phyloP scores from a whole-genome alignment of 1,140 invertebrate genomes.

The Anastatus disparis region DNA sequence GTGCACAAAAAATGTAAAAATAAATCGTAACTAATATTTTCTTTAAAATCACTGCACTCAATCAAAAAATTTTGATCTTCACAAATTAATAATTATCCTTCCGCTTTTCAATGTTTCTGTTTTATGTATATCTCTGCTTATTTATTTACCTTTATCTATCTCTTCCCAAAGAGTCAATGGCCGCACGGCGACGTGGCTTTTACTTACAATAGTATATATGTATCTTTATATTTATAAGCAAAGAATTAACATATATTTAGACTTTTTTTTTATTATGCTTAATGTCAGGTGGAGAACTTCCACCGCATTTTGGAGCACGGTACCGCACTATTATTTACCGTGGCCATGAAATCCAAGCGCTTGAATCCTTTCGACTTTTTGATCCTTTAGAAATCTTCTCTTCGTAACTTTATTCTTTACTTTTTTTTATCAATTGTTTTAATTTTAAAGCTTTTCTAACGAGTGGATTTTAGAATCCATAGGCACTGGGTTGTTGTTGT shows the following conservation, averaged over 20 bases:
- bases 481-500: background rate
- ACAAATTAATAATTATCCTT: background rate
- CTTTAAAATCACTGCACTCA: conserved; percentile 16
- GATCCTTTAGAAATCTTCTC: too few species aligned
- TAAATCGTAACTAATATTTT: background rate
- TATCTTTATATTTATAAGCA: too few species aligned
- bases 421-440: background rate
- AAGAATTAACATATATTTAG: too few species aligned
- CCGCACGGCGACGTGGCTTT: background rate
- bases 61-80: background rate
- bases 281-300: conserved; percentile 47
- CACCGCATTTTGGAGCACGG: conserved; percentile 45
- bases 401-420: too few species aligned
- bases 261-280: background rate
- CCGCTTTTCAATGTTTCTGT: conserved; percentile 8
- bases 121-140: background rate
- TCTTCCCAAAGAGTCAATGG: conserved; percentile 15
- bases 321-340: background rate
- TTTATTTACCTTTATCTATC: background rate
- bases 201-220: background rate
- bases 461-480: background rate
- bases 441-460: background rate
- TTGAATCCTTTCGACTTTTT: conserved; percentile 37
- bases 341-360: conserved; percentile 12
- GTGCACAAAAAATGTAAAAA: background rate